These are phyloP conservation scores for Caretta caretta DNA, from an alignment of 2,113 vertebrate species.

Conservation along the genomic window DNA sequence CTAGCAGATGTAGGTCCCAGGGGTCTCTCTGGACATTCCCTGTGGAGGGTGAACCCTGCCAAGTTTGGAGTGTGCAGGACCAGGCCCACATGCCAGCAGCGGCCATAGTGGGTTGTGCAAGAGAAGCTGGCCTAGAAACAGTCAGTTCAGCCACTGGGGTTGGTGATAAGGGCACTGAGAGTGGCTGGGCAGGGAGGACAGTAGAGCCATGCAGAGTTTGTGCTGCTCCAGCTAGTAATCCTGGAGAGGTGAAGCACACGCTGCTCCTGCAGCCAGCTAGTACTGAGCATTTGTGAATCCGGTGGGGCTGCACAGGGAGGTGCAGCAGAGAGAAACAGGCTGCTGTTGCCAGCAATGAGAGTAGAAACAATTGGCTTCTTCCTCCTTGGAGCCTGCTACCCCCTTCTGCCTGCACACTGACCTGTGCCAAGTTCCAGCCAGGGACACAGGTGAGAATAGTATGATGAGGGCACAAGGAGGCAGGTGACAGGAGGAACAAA, in stretches of 20 bases:
- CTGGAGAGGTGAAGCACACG: constrained; percentile 9
- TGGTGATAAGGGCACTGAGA: neutral
- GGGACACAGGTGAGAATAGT: constrained; percentile 7
- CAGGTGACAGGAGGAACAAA: neutral
- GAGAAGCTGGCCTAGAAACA: neutral
- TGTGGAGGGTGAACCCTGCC: neutral
- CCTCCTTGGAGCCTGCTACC: neutral
- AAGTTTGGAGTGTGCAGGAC: neutral
- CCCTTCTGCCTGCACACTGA: constrained; percentile 2
- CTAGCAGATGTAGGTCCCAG: neutral
- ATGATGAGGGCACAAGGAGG: neutral
- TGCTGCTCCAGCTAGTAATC: constrained; percentile 31
- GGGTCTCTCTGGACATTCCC: neutral
- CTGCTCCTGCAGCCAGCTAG: neutral
- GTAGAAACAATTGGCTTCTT: neutral
- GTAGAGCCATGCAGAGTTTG: neutral
- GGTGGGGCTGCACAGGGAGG: neutral
- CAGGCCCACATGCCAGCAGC: neutral
- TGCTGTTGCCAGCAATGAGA: neutral
- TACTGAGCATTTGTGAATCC: constrained; percentile 14
- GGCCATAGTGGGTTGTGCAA: neutral
- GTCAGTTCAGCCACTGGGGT: neutral
- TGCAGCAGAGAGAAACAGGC: neutral
- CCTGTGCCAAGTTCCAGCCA: constrained; percentile 11
- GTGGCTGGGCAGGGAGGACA: neutral